Evolutionary conservation across 37 sponge, comb jelly and placozoan genomes (phyloP).

Genomic region (Eunapius fragilis): DNA sequence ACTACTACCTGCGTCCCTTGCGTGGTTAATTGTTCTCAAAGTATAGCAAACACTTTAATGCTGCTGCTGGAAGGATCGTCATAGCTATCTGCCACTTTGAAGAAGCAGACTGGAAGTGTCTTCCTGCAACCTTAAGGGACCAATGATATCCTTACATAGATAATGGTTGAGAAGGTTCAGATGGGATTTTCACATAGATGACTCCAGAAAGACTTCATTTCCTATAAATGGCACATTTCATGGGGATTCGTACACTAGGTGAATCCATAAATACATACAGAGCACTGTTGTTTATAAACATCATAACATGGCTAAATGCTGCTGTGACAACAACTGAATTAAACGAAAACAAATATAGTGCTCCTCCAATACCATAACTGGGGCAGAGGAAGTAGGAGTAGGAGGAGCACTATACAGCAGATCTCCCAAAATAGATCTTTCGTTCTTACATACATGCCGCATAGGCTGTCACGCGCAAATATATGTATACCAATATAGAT

Average conservation of each 20-base stretch:
- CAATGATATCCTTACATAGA: too few species aligned
- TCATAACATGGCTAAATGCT: neutral
- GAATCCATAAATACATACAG: neutral
- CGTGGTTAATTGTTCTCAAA: slow-evolving; percentile 12
- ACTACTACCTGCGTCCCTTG: slow-evolving; percentile 21
- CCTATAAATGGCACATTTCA: neutral
- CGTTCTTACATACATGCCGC: too few species aligned
- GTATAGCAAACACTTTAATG: neutral
- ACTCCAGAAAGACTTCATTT: neutral
- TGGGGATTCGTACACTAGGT: neutral
- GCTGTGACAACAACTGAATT: neutral
- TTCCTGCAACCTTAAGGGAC: too few species aligned
- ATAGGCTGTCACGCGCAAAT: too few species aligned
- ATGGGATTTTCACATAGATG: neutral
- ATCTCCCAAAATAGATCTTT: too few species aligned
- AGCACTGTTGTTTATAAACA: slow-evolving; percentile 4
- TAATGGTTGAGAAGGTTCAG: neutral
- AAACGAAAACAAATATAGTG: neutral
- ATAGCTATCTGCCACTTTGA: neutral
- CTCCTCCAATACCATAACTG: neutral
- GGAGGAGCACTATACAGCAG: too few species aligned
- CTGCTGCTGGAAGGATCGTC: too few species aligned
- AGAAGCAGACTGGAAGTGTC: neutral
- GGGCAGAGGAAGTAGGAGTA: too few species aligned
- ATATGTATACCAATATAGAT: too few species aligned